A percentile compares a stretch with the other conserved stretches of the same genome.
Conservation (phyloP, 2,797 vertebrate species). For the Eurystomus glaucurus region DNA sequence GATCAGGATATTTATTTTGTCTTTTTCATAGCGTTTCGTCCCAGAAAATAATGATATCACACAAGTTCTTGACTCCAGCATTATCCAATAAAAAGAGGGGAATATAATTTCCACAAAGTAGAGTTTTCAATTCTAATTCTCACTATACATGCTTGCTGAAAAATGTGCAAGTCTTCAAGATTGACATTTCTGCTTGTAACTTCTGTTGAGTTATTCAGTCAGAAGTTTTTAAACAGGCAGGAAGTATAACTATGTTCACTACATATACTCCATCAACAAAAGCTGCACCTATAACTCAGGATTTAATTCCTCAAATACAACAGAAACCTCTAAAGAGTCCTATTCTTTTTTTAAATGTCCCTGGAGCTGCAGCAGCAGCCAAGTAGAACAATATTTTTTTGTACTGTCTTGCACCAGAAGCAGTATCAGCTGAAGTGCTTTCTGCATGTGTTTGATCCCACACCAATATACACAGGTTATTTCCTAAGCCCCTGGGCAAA, state of each 20-base stretch:
- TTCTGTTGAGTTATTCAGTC: background rate
- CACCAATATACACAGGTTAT: background rate
- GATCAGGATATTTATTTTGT: fast-evolving
- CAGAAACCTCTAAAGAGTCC: fast-evolving
- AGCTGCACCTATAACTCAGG: background rate
- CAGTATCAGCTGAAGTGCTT: background rate
- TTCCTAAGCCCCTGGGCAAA: background rate
- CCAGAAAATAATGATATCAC: background rate
- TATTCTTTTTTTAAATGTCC: background rate
- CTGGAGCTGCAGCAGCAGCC: background rate
- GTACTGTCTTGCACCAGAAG: background rate
- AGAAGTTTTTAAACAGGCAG: background rate
- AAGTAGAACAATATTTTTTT: background rate
- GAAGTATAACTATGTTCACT: background rate
- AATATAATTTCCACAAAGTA: background rate
- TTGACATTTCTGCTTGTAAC: background rate
- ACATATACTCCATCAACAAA: background rate
- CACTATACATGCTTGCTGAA: background rate
- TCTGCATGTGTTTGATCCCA: background rate
- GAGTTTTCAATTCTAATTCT: background rate
- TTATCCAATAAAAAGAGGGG: background rate
- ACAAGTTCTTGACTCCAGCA: background rate
- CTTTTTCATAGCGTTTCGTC: background rate
- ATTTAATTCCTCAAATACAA: background rate
- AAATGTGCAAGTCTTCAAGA: background rate